These are phyloP conservation scores for Phenacoccus solenopsis DNA, from an alignment of 1,140 invertebrate species.

Conservation along the genomic window DNA sequence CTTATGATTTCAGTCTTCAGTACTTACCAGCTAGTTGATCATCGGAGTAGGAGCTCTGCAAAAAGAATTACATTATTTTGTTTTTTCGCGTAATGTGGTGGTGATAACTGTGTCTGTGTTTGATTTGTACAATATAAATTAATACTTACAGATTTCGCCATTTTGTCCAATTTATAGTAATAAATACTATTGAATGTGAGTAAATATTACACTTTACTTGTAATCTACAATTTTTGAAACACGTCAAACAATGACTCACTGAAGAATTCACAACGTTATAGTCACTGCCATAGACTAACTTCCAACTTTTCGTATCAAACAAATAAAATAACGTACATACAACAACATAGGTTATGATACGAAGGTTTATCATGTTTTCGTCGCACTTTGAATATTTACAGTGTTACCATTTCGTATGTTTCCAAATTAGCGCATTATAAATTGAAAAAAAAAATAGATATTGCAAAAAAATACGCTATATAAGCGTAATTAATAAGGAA, in stretches of 20 bases:
- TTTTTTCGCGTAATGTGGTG: not conserved
- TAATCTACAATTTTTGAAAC: not conserved
- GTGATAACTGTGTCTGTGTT: not conserved
- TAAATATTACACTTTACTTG: too few species aligned
- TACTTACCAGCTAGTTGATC: constrained; percentile 80
- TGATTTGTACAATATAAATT: not conserved
- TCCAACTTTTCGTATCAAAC: too few species aligned
- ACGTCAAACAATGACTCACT: not conserved
- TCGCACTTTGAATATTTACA: too few species aligned
- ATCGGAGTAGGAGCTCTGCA: constrained; percentile 73
- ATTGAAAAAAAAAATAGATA: not conserved
- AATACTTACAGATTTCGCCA: not conserved
- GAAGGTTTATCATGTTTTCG: too few species aligned
- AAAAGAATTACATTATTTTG: constrained; percentile 31
- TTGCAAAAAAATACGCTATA: not conserved
- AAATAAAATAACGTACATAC: too few species aligned
- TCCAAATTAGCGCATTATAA: too few species aligned
- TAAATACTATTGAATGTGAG: not conserved
- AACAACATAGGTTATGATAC: too few species aligned
- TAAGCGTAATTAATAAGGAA: not conserved
- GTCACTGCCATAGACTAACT: too few species aligned
- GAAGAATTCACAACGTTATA: not conserved
- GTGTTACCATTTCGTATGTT: too few species aligned
- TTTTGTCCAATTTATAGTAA: not conserved
- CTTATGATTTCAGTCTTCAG: constrained; percentile 24